Evolutionary conservation across 23 tunicate genomes (phyloP).

Genomic region (Halocynthia aurantium): DNA sequence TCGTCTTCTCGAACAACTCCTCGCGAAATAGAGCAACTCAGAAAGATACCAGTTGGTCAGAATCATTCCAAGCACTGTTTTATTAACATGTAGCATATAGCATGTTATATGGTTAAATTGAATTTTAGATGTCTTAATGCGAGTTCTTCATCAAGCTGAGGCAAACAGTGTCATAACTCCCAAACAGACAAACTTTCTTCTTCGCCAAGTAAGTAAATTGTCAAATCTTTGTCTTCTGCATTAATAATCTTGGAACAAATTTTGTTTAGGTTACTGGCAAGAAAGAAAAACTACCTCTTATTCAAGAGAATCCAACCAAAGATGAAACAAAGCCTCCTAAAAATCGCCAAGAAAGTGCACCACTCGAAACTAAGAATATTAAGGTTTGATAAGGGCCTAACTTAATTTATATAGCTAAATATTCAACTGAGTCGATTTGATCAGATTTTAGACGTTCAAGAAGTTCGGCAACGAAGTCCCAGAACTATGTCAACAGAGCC

Average conservation of each 20-base stretch:
- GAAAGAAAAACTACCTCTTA: neutral
- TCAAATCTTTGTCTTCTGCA: neutral
- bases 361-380: neutral
- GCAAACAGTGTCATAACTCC: conserved; percentile 12
- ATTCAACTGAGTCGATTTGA: neutral
- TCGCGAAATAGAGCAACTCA: conserved; percentile 2
- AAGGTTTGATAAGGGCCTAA: neutral
- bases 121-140: conserved; percentile 11
- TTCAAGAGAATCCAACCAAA: neutral
- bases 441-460: neutral
- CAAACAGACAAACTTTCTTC: conserved; percentile 3
- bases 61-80: neutral
- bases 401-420: neutral
- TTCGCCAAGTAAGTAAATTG: conserved; percentile 9
- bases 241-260: neutral
- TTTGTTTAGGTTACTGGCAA: neutral
- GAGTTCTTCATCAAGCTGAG: conserved; percentile 28
- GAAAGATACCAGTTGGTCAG: conserved; percentile 16
- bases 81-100: too few relatives aligned
- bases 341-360: neutral
- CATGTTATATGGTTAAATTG: neutral
- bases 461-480: neutral
- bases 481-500: conserved; percentile 1
- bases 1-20: conserved; percentile 6
- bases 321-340: neutral